Base-by-base conservation (phyloP, 2,888 invertebrate genomes). In the Drosophila histrio region DNA sequence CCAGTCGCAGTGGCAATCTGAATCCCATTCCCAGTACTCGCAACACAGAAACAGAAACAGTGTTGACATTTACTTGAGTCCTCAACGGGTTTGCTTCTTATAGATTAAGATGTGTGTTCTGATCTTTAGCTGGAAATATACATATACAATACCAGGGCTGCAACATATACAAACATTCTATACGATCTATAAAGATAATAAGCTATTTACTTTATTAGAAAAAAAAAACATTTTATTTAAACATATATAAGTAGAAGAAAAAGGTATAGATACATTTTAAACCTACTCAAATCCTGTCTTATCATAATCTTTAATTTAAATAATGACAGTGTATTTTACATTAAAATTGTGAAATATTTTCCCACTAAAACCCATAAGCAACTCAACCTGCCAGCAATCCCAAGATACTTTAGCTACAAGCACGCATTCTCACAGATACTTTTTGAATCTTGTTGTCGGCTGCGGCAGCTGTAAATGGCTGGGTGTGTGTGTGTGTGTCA, bases 101-200 rank as follows among this genome's bases (percentile, higher is more conserved):
- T 17, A 41, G 49, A 53, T 62, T 52, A 67, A 52, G 52, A 63
- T 72, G 36, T 24, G n/a, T 44, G 65, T 28, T 84, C 50, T 13
- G 61, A 84, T 77, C 72, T 81, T 84, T 87, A 80, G 76, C 85
- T 72, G 75, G 85, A 81, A 81, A 65, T 38, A 11, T 11, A n/a
- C 6, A 26, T 38, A 26, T 13, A 38, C 1, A 17, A n/a, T 19
- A n/a, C 21, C 38, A 38, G 38, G 38, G 21, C 11, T 38, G 1
- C 19, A 19, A 2, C 3, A 19, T 17, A 2, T 11, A 28, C 32
- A n/a, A n/a, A n/a, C n/a, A n/a, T n/a, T n/a, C n/a, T n/a, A n/a
- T n/a, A n/a, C n/a, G n/a, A n/a, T n/a, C n/a, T n/a, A n/a, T n/a
- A n/a, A n/a, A n/a, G n/a, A n/a, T n/a, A n/a, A n/a, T n/a, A n/a